Base-by-base conservation (phyloP, 1,140 invertebrate genomes). In the Bactericera cockerelli region DNA sequence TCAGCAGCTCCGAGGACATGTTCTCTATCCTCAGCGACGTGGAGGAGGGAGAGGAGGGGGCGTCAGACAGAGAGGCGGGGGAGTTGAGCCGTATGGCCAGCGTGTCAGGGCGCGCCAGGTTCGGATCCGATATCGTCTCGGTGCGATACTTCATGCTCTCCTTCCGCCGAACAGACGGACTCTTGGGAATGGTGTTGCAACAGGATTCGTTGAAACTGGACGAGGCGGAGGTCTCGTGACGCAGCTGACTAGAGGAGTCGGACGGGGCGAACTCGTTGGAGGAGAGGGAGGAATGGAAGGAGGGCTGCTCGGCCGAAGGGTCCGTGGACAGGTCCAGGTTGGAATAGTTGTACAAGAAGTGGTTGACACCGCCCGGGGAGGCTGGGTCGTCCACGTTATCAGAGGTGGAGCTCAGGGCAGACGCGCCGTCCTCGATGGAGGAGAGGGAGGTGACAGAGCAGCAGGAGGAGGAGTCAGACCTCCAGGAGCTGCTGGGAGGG, bases 1-100 rank as follows among this genome's bases (percentile, higher is more conserved):
- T 69, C 2, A 80, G 69, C 0, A 78, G 77, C 3, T 57, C 79
- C 61, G 60, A 74, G 71, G 22, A 26, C 19, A 61, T 31, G 6
- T 61, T 57, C 8, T 49, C 42, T 6, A 49, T 49, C 8, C 42
- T 16, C 26, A 77, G 67, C 31, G 74, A 76, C 8, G 71, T 74
- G 8, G 72, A 70, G 0, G 74, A 75, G 1, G 75, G 76, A 1
- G 59, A 61, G 10, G 62, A 59, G 36, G 56, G 22, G 21, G 60
- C 39, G 38, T 63, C 59, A 36, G 42, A 49, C 60, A 72, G 56
- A 1, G 71, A 70, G 3, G 67, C 70, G 56, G 68, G 70, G 60
- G 70, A 70, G 19, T 68, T 70, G 26, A 68, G 71, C 4, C 69
- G 69, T 57, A 71, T 57, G 4, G 42, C 8, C 22, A 49, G 19